Evolutionary conservation across 1,140 invertebrate species (phyloP).

Genomic region (Delia radicum): DNA sequence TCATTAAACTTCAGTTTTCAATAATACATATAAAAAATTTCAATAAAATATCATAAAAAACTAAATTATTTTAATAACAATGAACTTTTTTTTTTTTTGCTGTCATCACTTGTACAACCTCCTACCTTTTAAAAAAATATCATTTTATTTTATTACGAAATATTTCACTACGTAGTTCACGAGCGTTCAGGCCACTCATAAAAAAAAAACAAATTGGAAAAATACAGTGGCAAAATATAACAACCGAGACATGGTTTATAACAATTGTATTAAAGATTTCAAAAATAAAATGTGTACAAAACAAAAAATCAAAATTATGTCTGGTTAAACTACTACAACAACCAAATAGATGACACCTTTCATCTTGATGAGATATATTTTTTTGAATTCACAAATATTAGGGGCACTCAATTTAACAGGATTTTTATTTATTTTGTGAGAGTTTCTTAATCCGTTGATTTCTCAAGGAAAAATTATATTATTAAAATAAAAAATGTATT

Average conservation of each 20-base stretch:
- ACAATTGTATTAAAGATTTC: background rate
- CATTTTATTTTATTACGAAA: background rate
- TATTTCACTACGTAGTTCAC: background rate
- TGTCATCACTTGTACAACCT: background rate
- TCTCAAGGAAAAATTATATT: too few relatives aligned
- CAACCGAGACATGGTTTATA: background rate
- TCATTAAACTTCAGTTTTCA: background rate
- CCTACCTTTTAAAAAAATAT: background rate
- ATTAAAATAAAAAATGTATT: too few relatives aligned
- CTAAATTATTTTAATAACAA: background rate
- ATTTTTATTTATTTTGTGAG: too few relatives aligned
- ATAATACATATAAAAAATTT: too few relatives aligned
- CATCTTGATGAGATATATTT: too few relatives aligned
- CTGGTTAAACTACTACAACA: background rate
- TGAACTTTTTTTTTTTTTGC: background rate
- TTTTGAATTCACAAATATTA: too few relatives aligned
- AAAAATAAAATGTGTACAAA: background rate
- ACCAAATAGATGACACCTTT: too few relatives aligned
- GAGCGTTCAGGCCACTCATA: background rate
- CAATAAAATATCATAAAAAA: background rate
- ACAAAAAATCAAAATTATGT: background rate
- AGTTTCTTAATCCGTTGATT: too few relatives aligned
- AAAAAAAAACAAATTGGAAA: background rate
- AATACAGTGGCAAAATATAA: background rate
- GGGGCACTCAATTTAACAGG: too few relatives aligned